A percentile compares a stretch with the other conserved stretches of the same genome.
phyloP scores from a whole-genome alignment of 2,797 vertebrate genomes.

The Apodemus agrarius region DNA sequence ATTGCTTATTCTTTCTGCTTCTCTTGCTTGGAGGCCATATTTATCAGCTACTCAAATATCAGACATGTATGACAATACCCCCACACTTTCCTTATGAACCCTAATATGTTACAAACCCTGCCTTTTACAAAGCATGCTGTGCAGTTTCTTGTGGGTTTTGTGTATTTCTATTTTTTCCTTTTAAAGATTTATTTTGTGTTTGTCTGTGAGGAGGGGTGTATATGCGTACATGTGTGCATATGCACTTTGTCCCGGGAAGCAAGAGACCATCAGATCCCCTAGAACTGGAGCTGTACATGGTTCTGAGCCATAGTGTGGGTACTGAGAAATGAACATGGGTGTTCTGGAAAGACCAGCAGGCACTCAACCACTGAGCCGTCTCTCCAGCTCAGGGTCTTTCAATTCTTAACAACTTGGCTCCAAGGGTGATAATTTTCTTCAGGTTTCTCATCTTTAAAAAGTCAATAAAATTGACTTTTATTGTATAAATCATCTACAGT shows the following conservation, averaged over 20 bases:
- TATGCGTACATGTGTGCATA: neutral
- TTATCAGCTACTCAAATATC: neutral
- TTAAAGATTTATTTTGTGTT: neutral
- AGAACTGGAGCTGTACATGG: neutral
- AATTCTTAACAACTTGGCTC: slow-evolving; percentile 16
- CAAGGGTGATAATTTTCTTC: neutral
- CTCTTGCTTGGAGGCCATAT: neutral
- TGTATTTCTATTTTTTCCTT: neutral
- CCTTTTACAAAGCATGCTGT: neutral
- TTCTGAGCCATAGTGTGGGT: neutral
- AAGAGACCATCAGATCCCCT: neutral
- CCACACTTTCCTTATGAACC: neutral
- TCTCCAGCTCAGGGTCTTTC: slow-evolving; percentile 4
- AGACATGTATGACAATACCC: neutral
- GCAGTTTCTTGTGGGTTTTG: neutral
- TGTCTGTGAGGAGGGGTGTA: neutral
- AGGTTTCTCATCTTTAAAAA: slow-evolving; percentile 23
- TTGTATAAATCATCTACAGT: slow-evolving; percentile 21
- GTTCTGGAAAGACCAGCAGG: neutral
- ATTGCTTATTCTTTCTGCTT: neutral
- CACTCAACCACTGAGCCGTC: neutral
- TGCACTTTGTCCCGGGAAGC: neutral
- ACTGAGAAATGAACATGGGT: neutral
- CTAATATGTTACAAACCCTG: neutral
- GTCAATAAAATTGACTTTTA: slow-evolving; percentile 24